Conservation (phyloP, 2,888 invertebrate species). For the Galerucella calmariensis region DNA sequence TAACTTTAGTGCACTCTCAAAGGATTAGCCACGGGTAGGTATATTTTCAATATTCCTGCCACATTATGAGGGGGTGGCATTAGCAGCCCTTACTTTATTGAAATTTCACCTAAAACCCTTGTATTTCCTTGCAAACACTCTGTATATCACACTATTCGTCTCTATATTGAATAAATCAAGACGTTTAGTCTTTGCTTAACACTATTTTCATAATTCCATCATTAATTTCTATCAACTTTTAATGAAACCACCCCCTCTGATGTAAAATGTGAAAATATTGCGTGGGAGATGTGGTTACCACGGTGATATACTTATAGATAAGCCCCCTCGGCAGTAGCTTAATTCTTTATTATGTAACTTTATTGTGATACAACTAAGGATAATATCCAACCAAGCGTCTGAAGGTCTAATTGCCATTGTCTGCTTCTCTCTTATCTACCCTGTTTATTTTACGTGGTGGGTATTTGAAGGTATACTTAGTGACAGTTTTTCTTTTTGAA, state of each 20-base stretch:
- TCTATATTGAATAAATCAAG: no score
- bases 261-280: conserved; percentile 19
- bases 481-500: conserved; percentile 44
- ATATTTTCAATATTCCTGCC: no score
- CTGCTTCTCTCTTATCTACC: conserved; percentile 23
- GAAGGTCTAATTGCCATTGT: conserved; percentile 35
- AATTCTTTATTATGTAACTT: conserved; percentile 49
- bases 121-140: no score
- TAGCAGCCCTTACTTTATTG: no score
- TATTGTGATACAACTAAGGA: conserved; percentile 50
- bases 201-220: no score
- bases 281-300: conserved; percentile 57
- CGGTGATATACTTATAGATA: conserved; percentile 49
- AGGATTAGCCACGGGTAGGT: no score
- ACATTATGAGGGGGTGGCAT: no score
- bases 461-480: conserved; percentile 42
- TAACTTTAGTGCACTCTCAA: no score
- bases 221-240: no score
- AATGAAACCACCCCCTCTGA: background rate
- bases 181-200: no score
- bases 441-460: conserved; percentile 40
- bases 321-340: conserved; percentile 44
- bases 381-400: conserved; percentile 18
- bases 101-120: no score
- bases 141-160: no score